Base-by-base conservation (phyloP, 2,797 vertebrate genomes). In the Myripristis murdjan region DNA sequence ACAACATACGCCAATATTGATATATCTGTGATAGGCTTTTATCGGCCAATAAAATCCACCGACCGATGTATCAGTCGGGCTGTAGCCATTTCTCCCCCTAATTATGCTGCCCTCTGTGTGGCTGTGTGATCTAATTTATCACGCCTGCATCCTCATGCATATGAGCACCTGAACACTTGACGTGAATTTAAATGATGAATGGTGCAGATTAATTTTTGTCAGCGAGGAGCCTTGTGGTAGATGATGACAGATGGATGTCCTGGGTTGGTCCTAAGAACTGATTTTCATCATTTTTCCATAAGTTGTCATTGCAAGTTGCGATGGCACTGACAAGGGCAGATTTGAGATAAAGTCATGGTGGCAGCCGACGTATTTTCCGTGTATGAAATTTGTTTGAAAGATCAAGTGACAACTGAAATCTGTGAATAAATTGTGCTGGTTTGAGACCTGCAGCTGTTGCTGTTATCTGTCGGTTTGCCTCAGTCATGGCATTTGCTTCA, bases 261-360 rank as follows among this genome's bases (percentile, higher is more conserved):
- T 33, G 33, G 51, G 41, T 51, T 4, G 15, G 15, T 47, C 24
- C 64, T 33, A 26, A 54, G 60, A 20, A 69, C 16, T 48, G 5
- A 16, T 59, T 37, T 56, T 51, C 12, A 60, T 11, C n/a, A 8
- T 41, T 20, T 43, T 57, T 41, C 0, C 18, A 31, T 16, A 53
- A 28, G 2, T 0, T 49, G 8, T 51, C 44, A 6, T 15, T 67
- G 2, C 1, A 66, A 54, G 22, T 48, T 52, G 18, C 71, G 6
- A 4, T 60, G 68, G 10, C 28, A 63, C 26, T 57, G 5, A 18
- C 14, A n/a, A 39, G 23, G 9, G 22, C n/a, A 26, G 67, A 22
- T 28, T 3, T 66, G 24, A 22, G 47, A 73, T 70, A 51, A 43
- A 64, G 54, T 64, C 48, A 70, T 56, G 37, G 8, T 41, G 44